Evolutionary conservation across 37 sponge, comb jelly and placozoan genomes (phyloP).

Genomic region (Theonella swinhoei): DNA sequence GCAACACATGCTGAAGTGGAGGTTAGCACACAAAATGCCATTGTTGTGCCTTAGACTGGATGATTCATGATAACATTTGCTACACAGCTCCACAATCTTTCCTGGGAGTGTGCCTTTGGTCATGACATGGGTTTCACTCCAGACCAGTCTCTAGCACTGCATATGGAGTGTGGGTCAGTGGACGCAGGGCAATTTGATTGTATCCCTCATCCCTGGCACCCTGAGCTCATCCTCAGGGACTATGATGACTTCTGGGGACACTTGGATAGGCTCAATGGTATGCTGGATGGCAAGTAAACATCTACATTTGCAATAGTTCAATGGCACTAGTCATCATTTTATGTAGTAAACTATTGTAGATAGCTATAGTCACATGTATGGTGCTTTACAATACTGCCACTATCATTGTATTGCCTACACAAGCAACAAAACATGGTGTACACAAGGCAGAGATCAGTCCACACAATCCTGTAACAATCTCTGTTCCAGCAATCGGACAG

Average conservation of each 20-base stretch:
- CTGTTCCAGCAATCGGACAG: conserved; percentile 78
- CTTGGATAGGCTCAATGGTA: neutral
- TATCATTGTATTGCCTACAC: no score
- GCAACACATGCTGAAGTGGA: conserved; percentile 7
- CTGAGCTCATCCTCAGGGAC: neutral
- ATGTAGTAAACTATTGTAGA: no score
- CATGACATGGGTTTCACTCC: conserved; percentile 8
- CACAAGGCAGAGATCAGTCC: neutral
- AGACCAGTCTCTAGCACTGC: conserved; percentile 15
- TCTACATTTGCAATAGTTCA: no score
- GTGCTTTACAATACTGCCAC: no score
- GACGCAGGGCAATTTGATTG: neutral
- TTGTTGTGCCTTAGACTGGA: neutral
- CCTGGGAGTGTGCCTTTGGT: conserved; percentile 31
- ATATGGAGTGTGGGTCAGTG: neutral
- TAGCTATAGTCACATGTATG: no score
- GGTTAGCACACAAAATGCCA: neutral
- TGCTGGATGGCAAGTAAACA: neutral
- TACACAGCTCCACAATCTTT: neutral
- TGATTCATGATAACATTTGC: neutral
- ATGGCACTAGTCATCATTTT: no score
- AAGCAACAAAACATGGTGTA: no score
- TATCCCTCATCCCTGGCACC: neutral
- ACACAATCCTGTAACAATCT: conserved; percentile 37
- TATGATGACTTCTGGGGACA: neutral